Conservation (phyloP, 1,140 invertebrate genomes). For the Leptinotarsa texana region DNA sequence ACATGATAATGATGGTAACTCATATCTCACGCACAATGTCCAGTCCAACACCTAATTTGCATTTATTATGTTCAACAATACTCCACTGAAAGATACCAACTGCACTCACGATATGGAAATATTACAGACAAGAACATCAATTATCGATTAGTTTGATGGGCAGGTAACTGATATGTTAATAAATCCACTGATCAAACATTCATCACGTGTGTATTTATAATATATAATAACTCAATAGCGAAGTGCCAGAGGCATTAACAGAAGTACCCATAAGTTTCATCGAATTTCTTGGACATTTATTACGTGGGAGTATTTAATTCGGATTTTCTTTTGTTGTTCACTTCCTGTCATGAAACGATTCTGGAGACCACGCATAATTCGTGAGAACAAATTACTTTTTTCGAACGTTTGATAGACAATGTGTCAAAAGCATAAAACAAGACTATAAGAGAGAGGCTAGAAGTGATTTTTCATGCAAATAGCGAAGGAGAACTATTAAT, state of each 20-base stretch:
- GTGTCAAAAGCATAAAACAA: constrained; percentile 4
- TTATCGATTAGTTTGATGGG: neutral
- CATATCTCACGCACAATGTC: constrained; percentile 1
- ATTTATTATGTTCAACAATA: neutral
- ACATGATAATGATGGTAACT: neutral
- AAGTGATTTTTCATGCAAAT: constrained; percentile 6
- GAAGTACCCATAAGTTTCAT: neutral
- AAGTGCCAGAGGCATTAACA: neutral
- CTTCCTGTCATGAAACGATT: neutral
- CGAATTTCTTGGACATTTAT: neutral
- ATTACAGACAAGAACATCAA: neutral
- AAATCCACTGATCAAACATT: neutral
- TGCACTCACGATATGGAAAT: neutral
- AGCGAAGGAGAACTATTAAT: neutral
- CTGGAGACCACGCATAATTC: neutral
- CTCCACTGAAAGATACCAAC: neutral
- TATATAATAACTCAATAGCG: neutral
- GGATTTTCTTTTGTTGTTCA: neutral
- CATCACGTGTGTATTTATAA: neutral
- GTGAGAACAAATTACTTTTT: neutral
- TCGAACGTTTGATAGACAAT: neutral
- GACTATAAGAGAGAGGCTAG: neutral
- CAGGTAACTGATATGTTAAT: constrained; percentile 3
- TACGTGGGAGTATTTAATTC: neutral
- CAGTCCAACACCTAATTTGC: neutral